phyloP scores from a whole-genome alignment of 2,888 invertebrate genomes.

The Lamproptera curius region DNA sequence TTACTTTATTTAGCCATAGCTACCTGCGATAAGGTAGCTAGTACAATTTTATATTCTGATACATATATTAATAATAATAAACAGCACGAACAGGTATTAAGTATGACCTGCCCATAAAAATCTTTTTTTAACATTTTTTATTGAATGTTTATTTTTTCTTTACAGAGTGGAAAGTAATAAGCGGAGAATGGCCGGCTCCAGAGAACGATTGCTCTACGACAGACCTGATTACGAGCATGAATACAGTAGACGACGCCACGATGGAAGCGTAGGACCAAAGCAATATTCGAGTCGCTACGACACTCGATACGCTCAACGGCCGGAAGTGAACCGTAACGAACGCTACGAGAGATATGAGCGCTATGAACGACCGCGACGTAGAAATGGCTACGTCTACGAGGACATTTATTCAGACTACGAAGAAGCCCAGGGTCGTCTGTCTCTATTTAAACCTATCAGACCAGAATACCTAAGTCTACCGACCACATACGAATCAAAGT shows the following conservation, averaged over 20 bases:
- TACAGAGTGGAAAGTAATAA: slow-evolving; percentile 50
- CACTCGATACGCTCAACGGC: slow-evolving; percentile 22
- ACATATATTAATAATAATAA: no score
- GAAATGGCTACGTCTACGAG: slow-evolving; percentile 71
- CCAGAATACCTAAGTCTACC: slow-evolving; percentile 70
- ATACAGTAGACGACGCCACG: slow-evolving; percentile 46
- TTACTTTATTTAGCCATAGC: no score
- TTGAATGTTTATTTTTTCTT: slow-evolving; percentile 36
- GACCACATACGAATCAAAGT: slow-evolving; percentile 59
- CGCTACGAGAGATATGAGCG: slow-evolving; percentile 35
- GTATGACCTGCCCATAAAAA: no score
- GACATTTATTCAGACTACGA: slow-evolving; percentile 73
- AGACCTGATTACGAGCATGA: slow-evolving; percentile 52
- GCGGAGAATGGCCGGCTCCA: slow-evolving; percentile 63
- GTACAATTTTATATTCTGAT: no score
- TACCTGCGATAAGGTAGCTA: no score
- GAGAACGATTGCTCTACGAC: slow-evolving; percentile 63
- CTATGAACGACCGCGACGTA: slow-evolving; percentile 54
- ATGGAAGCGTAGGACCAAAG: slow-evolving; percentile 14
- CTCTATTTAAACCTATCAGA: slow-evolving; percentile 68
- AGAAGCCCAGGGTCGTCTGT: slow-evolving; percentile 66
- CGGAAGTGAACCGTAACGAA: slow-evolving; percentile 25
- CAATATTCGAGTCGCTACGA: slow-evolving; percentile 12
- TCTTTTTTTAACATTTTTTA: not conserved
- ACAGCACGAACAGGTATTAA: no score